Evolutionary conservation across 1,140 invertebrate genomes (phyloP), one percentile per base, ranked within the genome.

Genomic region (Drosophila elegans): DNA sequence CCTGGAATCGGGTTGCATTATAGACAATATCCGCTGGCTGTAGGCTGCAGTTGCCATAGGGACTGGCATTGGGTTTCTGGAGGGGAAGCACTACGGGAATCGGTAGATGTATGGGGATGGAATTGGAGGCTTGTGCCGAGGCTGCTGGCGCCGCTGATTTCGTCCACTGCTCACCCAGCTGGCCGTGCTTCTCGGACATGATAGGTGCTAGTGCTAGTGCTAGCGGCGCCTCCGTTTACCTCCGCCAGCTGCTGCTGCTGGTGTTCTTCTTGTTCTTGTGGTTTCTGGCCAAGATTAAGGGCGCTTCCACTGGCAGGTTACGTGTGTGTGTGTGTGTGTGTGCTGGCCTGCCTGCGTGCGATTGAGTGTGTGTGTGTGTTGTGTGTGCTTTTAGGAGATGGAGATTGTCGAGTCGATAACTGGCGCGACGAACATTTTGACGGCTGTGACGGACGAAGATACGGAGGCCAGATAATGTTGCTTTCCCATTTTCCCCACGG

Each of bases 111-210:
- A 61, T 25, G 36, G 61, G 64, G 48, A 66, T 49, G 51, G 76
- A 38, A 36, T 45, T 64, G 27, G 68, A 60, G 39, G 77, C 57
- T 69, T 68, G 60, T 59, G 72, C 60, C 55, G 75, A 54, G 68
- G 74, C 63, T 60, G 75, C 59, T 71, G 73, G 54, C 76, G 90
- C 67, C 67, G 80, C 71, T 72, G 81, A 61, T 86, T 88, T 79
- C 76, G 86, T 75, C 91, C 91, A 92, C 78, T 91, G 90, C 77
- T 75, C 80, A 79, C 75, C 88, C 84, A 80, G 56, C 57, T 86
- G 85, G 74, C 79, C 89, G 84, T 92, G 89, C 79, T 91, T 91
- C 41, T 91, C 90, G 77, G 91, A 91, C 91, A 92, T 92, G 77
- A 81, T 90, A 90, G 74, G 80, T 67, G 81, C 77, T 71, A 72